Base-by-base conservation (phyloP, 2,888 invertebrate genomes). In the Actias luna region DNA sequence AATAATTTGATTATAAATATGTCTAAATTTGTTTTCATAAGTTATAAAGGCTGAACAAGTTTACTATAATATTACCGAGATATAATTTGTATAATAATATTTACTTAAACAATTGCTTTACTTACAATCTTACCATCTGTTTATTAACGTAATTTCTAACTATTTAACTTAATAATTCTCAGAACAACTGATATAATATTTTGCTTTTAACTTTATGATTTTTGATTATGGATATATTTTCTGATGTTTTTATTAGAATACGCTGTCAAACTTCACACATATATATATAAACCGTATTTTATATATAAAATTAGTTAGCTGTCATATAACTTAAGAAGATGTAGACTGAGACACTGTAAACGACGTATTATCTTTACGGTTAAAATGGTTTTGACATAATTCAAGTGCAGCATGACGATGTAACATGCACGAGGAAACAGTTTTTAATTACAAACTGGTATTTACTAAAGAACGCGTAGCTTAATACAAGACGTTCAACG, bases 341-440 rank as follows among this genome's bases (percentile, higher is more conserved):
- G 69, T 79, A 75, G 79, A 80, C 73, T 80, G 78, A 69, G 69
- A 80, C 78, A 67, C 67, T 67, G 70, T 29, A n/a, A 29, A 55
- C 55, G 29, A 70, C 69, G 70, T 69, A 67, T 68, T 64, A 62
- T 70, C 64, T 69, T 72, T 76, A 68, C 63, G 65, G 70, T 65
- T 71, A 71, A 74, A 73, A 69, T 69, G 73, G 67, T 55, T 55
- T 29, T 55, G 29, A 55, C 29, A 55, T 29, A n/a, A 12, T 55
- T 55, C 18, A 27, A 27, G 27, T 55, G 27, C 55, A 55, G n/a
- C 27, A 55, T 55, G 46, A 50, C 46, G 46, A 25, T 50, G 25
- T 5, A 1, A 50, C 46, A 50, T 50, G 46, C 46, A 25, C 22
- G 4, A 3, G 46, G 46, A 50, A 25, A 50, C 12, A 50, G 3